These are phyloP conservation scores for Anthoscopus minutus DNA, from an alignment of 2,113 vertebrate species.

Conservation along the genomic window DNA sequence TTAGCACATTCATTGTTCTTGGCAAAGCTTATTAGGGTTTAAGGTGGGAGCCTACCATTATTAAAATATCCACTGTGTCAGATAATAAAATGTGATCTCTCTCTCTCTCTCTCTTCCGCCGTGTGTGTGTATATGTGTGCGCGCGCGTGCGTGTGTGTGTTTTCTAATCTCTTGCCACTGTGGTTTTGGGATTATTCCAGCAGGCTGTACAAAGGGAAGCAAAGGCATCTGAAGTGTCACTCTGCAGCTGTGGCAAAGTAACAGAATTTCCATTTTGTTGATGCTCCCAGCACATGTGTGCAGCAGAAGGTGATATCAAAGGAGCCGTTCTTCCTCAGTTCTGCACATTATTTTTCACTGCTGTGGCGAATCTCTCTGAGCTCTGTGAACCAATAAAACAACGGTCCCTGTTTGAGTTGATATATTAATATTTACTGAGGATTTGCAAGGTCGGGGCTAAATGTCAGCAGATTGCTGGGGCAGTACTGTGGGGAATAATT, in stretches of 20 bases:
- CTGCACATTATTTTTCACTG: conserved; percentile 73
- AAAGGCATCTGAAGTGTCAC: conserved; percentile 87
- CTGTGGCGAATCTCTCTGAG: conserved; percentile 76
- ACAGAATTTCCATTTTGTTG: conserved; percentile 79
- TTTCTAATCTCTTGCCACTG: conserved; percentile 89
- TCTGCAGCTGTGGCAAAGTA: conserved; percentile 81
- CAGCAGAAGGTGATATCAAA: conserved; percentile 88
- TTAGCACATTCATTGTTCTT: conserved; percentile 1
- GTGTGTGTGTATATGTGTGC: not conserved
- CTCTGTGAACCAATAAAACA: conserved; percentile 78
- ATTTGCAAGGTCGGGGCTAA: conserved; percentile 87
- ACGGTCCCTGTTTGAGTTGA: conserved; percentile 79
- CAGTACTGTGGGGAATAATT: conserved; percentile 82
- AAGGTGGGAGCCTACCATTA: conserved; percentile 56
- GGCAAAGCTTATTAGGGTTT: conserved; percentile 54
- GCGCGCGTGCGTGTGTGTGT: not conserved
- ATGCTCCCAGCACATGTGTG: conserved; percentile 82
- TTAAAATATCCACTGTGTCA: conserved; percentile 74
- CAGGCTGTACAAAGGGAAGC: conserved; percentile 83
- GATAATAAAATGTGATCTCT: conserved; percentile 79
- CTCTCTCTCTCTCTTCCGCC: conserved; percentile 15
- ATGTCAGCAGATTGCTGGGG: conserved; percentile 87
- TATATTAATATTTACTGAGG: conserved; percentile 87
- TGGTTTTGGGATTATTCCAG: conserved; percentile 90
- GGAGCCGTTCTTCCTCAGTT: conserved; percentile 70